Conservation (phyloP, 1,140 invertebrate species). For the Drosophila ambigua region DNA sequence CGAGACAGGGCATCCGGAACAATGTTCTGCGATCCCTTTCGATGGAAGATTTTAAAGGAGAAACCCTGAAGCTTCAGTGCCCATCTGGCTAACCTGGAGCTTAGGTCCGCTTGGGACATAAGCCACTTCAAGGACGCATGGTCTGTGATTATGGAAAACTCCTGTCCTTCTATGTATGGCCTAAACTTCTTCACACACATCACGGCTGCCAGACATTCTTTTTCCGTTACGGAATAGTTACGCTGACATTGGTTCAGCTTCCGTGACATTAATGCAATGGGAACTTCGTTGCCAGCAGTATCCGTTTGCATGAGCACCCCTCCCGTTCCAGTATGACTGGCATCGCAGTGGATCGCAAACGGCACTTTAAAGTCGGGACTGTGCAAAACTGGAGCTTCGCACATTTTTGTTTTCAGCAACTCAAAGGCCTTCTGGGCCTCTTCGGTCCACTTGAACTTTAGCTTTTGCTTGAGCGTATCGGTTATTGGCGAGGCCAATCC, state of each 20-base stretch:
- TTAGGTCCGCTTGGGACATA: not conserved
- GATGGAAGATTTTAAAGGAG: not conserved
- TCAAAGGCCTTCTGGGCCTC: conserved; percentile 11
- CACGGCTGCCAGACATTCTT: not conserved
- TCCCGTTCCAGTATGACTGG: conserved; percentile 6
- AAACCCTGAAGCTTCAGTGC: conserved; percentile 5
- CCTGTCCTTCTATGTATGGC: conserved; percentile 6
- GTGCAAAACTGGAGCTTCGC: too few species aligned
- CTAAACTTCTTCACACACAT: conserved; percentile 17
- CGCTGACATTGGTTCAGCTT: conserved; percentile 7
- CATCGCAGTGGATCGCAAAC: conserved; percentile 16
- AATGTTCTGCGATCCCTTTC: conserved; percentile 3
- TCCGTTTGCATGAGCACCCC: conserved; percentile 14
- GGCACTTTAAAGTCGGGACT: not conserved
- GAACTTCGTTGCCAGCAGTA: not conserved
- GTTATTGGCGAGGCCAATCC: not conserved
- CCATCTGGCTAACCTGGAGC: conserved; percentile 4
- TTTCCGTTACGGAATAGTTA: conserved; percentile 2
- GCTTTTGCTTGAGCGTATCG: not conserved
- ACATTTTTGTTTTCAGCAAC: conserved; percentile 2
- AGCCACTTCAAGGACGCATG: conserved; percentile 1
- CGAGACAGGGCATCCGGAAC: conserved; percentile 1
- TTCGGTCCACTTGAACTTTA: not conserved
- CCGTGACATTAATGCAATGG: conserved; percentile 3
- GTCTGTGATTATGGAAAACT: conserved; percentile 2